Conservation (phyloP, 2,797 vertebrate genomes). For the Myiotriccus ornatus region DNA sequence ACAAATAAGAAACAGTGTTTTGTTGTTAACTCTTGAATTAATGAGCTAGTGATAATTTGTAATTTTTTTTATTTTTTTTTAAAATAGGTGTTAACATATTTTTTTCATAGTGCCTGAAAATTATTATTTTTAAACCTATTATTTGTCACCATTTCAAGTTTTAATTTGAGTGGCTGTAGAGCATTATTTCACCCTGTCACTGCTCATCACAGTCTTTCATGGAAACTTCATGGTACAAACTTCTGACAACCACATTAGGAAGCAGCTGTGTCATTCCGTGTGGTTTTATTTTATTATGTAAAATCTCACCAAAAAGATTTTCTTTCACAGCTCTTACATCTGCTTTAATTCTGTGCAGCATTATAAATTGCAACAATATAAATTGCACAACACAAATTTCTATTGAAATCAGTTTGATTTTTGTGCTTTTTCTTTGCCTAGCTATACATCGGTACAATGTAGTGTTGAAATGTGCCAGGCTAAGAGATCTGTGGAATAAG, state of each 20-base stretch:
- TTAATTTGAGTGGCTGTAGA: background rate
- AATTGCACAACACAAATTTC: background rate
- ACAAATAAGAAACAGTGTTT: background rate
- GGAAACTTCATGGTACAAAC: background rate
- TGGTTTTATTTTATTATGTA: background rate
- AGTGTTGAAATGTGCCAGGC: background rate
- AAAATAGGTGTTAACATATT: rapidly evolving
- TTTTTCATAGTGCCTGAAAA: background rate
- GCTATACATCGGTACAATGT: background rate
- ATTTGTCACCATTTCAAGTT: background rate
- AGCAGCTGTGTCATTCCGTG: background rate
- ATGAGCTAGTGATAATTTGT: background rate
- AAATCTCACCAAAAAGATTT: background rate
- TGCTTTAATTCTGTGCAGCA: background rate
- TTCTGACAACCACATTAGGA: background rate
- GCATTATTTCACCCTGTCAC: background rate
- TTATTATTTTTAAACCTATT: background rate
- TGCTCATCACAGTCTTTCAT: background rate
- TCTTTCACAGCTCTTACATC: background rate
- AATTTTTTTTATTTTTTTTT: background rate
- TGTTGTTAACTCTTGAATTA: background rate
- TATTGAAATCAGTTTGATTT: background rate
- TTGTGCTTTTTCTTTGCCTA: background rate
- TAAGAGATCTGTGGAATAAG: background rate
- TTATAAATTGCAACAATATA: background rate